Conservation (phyloP, 2,888 invertebrate genomes). For the Mystacides longicornis region DNA sequence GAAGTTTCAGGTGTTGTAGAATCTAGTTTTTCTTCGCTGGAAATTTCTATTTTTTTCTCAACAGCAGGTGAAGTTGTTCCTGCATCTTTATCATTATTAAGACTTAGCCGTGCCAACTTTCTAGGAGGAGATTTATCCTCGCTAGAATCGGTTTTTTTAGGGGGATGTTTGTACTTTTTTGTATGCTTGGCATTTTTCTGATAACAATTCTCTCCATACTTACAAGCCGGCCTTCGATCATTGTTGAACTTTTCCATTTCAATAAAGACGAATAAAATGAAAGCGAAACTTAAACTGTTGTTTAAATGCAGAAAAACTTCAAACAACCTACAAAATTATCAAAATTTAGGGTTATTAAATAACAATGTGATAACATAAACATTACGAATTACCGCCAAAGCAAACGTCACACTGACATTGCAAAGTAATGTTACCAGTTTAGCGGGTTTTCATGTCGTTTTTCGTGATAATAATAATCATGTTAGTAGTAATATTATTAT, state of each 20-base stretch:
- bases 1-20: constrained; percentile 5
- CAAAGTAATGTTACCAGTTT: too few relatives aligned
- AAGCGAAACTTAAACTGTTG: too few relatives aligned
- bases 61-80: background rate
- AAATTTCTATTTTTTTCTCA: background rate
- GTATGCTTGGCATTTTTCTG: constrained; percentile 71
- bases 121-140: background rate
- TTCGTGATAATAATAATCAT: too few relatives aligned
- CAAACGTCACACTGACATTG: too few relatives aligned
- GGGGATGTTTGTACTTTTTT: constrained; percentile 69
- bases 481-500: too few relatives aligned
- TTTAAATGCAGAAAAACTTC: too few relatives aligned
- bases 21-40: background rate
- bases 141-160: constrained; percentile 26
- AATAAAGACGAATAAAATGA: too few relatives aligned
- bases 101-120: background rate
- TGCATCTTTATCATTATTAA: background rate
- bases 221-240: constrained; percentile 56
- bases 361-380: too few relatives aligned
- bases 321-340: too few relatives aligned
- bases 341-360: too few relatives aligned
- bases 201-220: constrained; percentile 73
- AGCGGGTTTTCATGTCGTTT: too few relatives aligned
- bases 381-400: too few relatives aligned
- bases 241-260: constrained; percentile 34